Conservation (phyloP, 2,888 invertebrate species). For the Hyposoter didymator region DNA sequence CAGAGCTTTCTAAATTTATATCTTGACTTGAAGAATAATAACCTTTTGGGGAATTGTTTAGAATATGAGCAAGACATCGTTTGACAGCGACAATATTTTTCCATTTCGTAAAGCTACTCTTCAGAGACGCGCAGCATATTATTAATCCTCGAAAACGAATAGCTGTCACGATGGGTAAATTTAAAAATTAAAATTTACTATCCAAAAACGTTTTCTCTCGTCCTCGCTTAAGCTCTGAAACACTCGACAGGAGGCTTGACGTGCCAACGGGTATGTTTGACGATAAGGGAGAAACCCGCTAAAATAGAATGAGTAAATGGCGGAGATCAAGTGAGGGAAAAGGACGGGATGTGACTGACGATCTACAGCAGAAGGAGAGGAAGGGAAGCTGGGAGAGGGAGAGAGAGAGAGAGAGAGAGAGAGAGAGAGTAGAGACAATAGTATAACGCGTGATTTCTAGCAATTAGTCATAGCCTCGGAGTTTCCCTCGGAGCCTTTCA, state of each 20-base stretch:
- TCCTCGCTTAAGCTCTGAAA: not conserved
- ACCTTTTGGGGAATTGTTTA: not conserved
- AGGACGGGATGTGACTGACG: conserved; percentile 19
- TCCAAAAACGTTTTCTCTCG: conserved; percentile 2
- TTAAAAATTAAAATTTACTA: conserved; percentile 39
- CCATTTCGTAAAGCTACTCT: not conserved
- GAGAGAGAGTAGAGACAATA: conserved; percentile 12
- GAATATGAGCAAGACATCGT: not conserved
- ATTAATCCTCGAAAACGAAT: conserved; percentile 17
- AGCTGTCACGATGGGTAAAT: conserved; percentile 10
- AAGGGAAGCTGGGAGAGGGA: conserved; percentile 1
- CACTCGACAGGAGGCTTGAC: conserved; percentile 19
- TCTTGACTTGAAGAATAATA: not conserved
- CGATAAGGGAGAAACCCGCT: conserved; percentile 10
- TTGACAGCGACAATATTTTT: not conserved
- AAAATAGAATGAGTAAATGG: conserved; percentile 25
- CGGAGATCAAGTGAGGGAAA: conserved; percentile 33
- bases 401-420: conserved; percentile 14
- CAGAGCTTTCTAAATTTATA: not conserved
- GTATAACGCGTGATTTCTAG: conserved; percentile 66
- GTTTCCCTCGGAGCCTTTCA: conserved; percentile 17
- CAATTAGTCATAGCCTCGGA: conserved; percentile 69
- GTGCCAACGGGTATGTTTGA: conserved; percentile 40
- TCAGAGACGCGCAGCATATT: not conserved
- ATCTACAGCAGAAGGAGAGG: not conserved